Base-by-base conservation (phyloP, 1,140 invertebrate genomes). In the Cryptotermes secundus region DNA sequence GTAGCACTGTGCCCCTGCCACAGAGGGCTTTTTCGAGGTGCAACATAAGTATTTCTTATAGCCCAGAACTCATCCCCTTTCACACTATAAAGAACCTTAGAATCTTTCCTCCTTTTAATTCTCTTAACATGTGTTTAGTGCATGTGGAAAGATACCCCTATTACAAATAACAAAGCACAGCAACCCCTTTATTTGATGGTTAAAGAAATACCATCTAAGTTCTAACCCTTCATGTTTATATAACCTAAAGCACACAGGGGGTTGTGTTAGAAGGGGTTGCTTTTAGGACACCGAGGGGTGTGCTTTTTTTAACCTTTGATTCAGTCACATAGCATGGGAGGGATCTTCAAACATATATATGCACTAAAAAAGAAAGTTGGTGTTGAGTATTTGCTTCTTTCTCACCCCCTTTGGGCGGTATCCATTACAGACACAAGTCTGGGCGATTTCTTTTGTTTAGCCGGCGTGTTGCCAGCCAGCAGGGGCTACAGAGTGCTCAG, bases 71-170 rank as follows among this genome's bases (percentile, higher is more conserved):
- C 59, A 72, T n/a, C 59, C 59, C 31, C 59, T n/a, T 72, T 72
- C 45, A 26, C n/a, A 72, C 31, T 72, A 72, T 72, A 72, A 72
- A 72, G 26, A 72, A 31, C 59, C 59, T 31, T 72, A 9, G 26
- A 31, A 31, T 72, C 59, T n/a, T 72, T 72, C 31, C 59, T 72
- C 59, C 31, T 72, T 72, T 72, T 72, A 72, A 72, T 72, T 72
- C 59, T 72, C 26, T 72, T 72, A 72, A 72, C 59, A 72, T 72
- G 59, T 72, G 59, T 72, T 72, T 31, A 72, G n/a, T 72, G 59
- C 31, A 72, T 9, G 59, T 31, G 31, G 31, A 26, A 72, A 72
- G 59, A 72, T n/a, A 72, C 59, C 59, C 59, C 59, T n/a, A 72
- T 72, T 72, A 72, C 59, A 72, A 72, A 72, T 72, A 72, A 72